Evolutionary conservation across 2,113 vertebrate species (phyloP), one percentile per base, ranked within the genome.

Genomic region (Albula glossodonta): DNA sequence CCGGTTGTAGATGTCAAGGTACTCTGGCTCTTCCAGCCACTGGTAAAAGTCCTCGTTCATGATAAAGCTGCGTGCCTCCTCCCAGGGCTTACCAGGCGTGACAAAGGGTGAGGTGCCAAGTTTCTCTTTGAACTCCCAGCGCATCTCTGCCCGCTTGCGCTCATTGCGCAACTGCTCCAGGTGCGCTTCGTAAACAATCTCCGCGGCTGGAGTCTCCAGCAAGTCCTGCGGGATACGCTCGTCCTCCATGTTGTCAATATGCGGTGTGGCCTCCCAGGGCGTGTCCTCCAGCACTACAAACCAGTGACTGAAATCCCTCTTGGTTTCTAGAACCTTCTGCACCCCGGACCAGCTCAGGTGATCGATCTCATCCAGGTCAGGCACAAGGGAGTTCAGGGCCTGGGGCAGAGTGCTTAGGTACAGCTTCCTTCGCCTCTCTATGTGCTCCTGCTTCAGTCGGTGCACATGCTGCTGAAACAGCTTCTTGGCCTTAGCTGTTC

Each of bases 21-120:
- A 99, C 6, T 98, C 94, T 0, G 95, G 66, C 85, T 99, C 98
- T 9, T 97, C 97, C 41, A 99, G 93, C 98, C 98, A 99, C 87
- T 96, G 93, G 91, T 99, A 99, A 84, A 99, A 98, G 7, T 99
- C 98, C 88, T 97, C 97, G 22, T 96, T 98, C 98, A 99, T 99
- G 56, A 99, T 98, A 92, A 99, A 99, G 90, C 97, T 99, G 0
- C 98, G 94, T 0, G 98, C 98, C 77, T 99, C 98, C 83, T 99
- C 98, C 98, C 97, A 99, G 0, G 98, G 97, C 74, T 99, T 99
- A 0, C 98, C 98, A 0, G 98, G 97, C 0, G 97, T 98, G 87
- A 99, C 95, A 90, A 99, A 99, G 2, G 95, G 97, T 0, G 98
- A 99, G 0, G 93, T 94, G 87, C 95, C 96, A 90, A 99, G 92